Percentiles rank a stretch among this genome's conserved stretches.
Conservation (phyloP, 2,888 invertebrate genomes). For the Neoaliturus tenellus region DNA sequence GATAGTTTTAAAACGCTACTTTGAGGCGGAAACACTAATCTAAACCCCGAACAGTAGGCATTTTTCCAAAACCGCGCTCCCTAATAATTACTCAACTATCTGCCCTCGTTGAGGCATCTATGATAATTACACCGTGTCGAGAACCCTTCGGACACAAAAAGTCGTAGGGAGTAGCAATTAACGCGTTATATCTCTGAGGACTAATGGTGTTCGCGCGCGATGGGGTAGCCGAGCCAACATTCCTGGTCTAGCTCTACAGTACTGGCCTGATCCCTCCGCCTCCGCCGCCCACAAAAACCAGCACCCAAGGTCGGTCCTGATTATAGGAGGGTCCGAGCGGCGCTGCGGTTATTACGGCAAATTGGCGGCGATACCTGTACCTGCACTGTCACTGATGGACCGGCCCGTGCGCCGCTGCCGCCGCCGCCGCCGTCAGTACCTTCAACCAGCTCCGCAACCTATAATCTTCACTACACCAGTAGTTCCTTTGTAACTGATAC, state of each 20-base stretch:
- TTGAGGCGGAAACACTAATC: too few relatives aligned
- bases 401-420: background rate
- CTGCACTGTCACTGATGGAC: background rate
- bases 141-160: conserved; percentile 4
- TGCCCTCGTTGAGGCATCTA: background rate
- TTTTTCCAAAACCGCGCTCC: background rate
- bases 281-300: conserved; percentile 37
- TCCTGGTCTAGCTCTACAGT: background rate
- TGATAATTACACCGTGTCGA: conserved; percentile 3
- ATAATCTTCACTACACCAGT: background rate
- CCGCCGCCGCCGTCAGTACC: too few relatives aligned
- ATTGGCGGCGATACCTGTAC: conserved; percentile 27
- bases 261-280: background rate
- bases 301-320: conserved; percentile 19
- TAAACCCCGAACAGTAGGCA: background rate
- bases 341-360: conserved; percentile 38
- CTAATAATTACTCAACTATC: background rate
- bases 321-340: conserved; percentile 37
- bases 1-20: too few relatives aligned
- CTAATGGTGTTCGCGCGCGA: background rate
- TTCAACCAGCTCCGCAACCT: too few relatives aligned
- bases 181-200: conserved; percentile 3
- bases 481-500: background rate
- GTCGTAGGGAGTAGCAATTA: background rate
- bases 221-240: background rate